Conservation (phyloP, 2,113 vertebrate species). For the Cynocephalus volans region DNA sequence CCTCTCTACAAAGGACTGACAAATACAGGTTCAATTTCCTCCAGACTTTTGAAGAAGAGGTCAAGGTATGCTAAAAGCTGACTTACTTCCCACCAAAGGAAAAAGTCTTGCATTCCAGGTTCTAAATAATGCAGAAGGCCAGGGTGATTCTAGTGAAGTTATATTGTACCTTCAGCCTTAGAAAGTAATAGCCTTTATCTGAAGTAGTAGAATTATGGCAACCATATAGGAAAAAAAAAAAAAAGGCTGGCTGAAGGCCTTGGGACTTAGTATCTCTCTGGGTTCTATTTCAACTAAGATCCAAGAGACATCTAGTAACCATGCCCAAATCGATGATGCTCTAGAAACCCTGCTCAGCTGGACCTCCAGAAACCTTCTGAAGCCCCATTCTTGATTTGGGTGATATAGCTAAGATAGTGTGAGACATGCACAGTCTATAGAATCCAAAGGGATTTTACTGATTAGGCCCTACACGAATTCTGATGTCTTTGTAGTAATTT, state of each 20-base stretch:
- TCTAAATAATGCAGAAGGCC: background rate
- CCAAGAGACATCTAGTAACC: background rate
- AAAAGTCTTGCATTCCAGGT: background rate
- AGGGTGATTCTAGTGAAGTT: background rate
- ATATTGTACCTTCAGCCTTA: background rate
- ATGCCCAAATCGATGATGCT: background rate
- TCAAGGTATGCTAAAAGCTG: background rate
- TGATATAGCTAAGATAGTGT: background rate
- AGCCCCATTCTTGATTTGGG: background rate
- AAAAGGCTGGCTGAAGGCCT: background rate
- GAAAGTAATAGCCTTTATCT: background rate
- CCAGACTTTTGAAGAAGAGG: background rate
- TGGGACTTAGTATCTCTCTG: background rate
- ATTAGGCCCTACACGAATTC: background rate
- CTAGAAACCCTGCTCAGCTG: background rate
- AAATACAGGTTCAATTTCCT: background rate
- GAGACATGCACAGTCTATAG: background rate
- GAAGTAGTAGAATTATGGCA: background rate
- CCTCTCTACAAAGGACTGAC: background rate
- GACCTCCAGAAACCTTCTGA: background rate
- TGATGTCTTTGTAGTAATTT: conserved; percentile 1
- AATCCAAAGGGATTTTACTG: background rate
- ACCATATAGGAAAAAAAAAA: conserved; percentile 48
- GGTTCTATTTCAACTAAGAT: background rate
- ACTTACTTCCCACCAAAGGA: background rate